Conservation (phyloP, 2,888 invertebrate genomes). For the Lasioglossum calceatum region DNA sequence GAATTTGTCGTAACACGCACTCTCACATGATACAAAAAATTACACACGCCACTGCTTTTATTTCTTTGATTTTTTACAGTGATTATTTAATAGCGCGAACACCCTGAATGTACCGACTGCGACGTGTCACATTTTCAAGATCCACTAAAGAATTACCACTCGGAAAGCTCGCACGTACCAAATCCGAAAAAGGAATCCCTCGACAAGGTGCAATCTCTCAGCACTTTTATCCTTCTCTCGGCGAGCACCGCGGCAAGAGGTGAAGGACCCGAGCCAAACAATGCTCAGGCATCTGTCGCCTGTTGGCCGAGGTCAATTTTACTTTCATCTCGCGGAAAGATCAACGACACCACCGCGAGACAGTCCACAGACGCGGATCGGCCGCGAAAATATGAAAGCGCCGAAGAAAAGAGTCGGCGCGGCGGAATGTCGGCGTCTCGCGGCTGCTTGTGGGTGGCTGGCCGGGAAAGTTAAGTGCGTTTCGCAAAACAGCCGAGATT, state of each 20-base stretch:
- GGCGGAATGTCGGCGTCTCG: slow-evolving; percentile 49
- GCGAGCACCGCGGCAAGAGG: background rate
- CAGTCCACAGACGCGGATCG: slow-evolving; percentile 44
- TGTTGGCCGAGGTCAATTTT: background rate
- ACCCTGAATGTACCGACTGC: accelerated
- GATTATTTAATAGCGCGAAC: too few species aligned
- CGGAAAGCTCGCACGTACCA: background rate
- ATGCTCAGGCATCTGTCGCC: background rate
- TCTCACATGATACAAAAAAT: too few species aligned
- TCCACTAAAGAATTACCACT: background rate
- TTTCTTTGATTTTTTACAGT: too few species aligned
- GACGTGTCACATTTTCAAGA: background rate
- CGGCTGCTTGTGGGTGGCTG: slow-evolving; percentile 46
- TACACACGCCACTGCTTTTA: too few species aligned
- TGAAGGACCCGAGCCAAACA: slow-evolving; percentile 1
- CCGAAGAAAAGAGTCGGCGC: slow-evolving; percentile 33
- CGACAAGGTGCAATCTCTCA: background rate
- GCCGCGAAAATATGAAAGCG: slow-evolving; percentile 35
- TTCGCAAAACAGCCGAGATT: slow-evolving; percentile 62
- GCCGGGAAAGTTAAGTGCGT: slow-evolving; percentile 61
- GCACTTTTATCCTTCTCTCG: background rate
- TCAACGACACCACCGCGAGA: slow-evolving; percentile 57
- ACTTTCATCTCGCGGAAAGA: slow-evolving; percentile 41
- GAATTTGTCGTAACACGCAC: background rate
- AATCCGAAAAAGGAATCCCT: background rate